Percentiles rank a stretch among this genome's conserved stretches.
Conservation (phyloP, 2,888 invertebrate genomes). For the Marasmarcha lunaedactyla region DNA sequence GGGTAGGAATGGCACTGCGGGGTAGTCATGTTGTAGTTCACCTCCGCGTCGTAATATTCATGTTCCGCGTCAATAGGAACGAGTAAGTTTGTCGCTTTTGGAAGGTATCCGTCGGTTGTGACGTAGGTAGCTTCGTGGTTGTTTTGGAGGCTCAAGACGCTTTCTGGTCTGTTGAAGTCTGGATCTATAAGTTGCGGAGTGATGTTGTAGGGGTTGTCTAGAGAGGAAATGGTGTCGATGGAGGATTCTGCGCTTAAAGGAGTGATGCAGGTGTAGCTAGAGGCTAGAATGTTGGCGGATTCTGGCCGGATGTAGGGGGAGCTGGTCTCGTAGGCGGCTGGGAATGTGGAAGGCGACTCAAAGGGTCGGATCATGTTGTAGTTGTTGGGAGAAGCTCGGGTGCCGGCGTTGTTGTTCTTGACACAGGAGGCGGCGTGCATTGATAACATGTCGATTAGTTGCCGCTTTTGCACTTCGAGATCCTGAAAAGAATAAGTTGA, state of each 20-base stretch:
- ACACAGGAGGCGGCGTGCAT: constrained; percentile 80
- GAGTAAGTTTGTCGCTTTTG: constrained; percentile 55
- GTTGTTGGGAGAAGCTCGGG: constrained; percentile 47
- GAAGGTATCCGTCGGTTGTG: constrained; percentile 54
- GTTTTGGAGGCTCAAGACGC: constrained; percentile 50
- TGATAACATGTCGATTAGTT: constrained; percentile 83
- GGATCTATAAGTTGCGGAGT: constrained; percentile 44
- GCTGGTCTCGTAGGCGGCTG: constrained; percentile 47
- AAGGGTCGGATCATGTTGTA: constrained; percentile 56
- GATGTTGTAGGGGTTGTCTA: constrained; percentile 44
- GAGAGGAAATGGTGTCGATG: constrained; percentile 47
- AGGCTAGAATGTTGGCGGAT: constrained; percentile 62
- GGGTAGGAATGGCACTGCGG: constrained; percentile 71
- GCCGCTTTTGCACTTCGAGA: constrained; percentile 82
- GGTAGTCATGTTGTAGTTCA: constrained; percentile 55
- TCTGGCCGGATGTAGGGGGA: constrained; percentile 65
- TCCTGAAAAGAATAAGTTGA: constrained; percentile 72
- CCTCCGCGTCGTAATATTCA: constrained; percentile 65
- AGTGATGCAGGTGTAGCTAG: constrained; percentile 56
- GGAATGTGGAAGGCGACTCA: constrained; percentile 58
- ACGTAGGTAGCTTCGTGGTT: constrained; percentile 38
- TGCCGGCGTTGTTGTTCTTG: constrained; percentile 52
- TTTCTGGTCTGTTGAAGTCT: constrained; percentile 55
- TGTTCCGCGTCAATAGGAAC: constrained; percentile 66
- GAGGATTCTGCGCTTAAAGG: constrained; percentile 48